phyloP scores from a whole-genome alignment of 2,797 vertebrate genomes.

The Avahi laniger region DNA sequence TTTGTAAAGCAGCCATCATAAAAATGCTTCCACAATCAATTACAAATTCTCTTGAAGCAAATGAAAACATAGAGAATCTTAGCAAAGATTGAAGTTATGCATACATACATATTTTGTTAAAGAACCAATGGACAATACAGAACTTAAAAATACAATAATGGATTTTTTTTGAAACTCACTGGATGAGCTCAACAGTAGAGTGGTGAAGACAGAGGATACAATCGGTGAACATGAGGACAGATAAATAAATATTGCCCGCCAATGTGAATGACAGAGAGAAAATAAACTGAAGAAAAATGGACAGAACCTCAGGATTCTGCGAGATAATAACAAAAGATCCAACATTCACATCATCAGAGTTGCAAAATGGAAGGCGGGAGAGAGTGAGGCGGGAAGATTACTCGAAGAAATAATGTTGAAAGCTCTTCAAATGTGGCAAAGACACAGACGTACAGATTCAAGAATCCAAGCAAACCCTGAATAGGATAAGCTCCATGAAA shows the following conservation, averaged over 20 bases:
- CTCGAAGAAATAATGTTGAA: not conserved
- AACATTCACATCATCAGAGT: not conserved
- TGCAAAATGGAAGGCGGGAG: not conserved
- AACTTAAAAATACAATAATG: not conserved
- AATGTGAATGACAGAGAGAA: not conserved
- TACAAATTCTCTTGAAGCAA: slow-evolving; percentile 26
- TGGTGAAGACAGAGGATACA: not conserved
- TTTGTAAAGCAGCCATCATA: slow-evolving; percentile 24
- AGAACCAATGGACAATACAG: not conserved
- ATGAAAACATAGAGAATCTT: slow-evolving; percentile 6
- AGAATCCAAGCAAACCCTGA: not conserved
- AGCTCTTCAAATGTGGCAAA: not conserved
- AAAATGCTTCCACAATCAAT: slow-evolving; percentile 24
- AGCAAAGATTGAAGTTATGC: slow-evolving; percentile 13
- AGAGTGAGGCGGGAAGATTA: not conserved
- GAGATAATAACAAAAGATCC: not conserved
- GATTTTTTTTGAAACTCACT: not conserved
- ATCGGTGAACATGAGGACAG: not conserved
- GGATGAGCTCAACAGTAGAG: not conserved
- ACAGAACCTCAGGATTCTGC: not conserved
- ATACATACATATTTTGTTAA: not conserved
- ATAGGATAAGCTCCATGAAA: not conserved
- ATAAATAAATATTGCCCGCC: not conserved
- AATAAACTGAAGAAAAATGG: not conserved
- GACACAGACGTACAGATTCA: not conserved